A percentile compares a stretch with the other conserved stretches of the same genome.
These are phyloP conservation scores for Calameuta idolon DNA, from an alignment of 2,888 invertebrate species.

Conservation along the genomic window DNA sequence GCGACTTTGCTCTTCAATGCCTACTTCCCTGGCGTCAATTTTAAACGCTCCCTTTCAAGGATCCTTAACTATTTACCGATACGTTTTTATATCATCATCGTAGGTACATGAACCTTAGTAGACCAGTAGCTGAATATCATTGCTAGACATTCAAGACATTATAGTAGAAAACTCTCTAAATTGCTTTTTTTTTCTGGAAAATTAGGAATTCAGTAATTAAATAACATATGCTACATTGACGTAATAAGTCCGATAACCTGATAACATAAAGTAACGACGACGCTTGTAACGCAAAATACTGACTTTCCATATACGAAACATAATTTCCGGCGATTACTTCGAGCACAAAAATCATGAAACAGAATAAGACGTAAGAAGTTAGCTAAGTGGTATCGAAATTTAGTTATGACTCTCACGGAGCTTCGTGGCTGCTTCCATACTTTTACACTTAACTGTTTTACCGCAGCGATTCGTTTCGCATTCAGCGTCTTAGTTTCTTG, in stretches of 20 bases:
- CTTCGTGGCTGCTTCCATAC: neutral
- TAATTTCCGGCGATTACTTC: neutral
- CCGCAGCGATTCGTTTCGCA: neutral
- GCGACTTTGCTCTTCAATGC: conserved; percentile 9
- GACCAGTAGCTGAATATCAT: neutral
- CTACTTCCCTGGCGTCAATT: neutral
- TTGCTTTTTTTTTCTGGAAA: neutral
- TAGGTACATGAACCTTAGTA: neutral
- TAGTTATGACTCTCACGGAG: neutral
- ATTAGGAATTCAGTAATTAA: neutral
- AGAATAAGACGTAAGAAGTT: neutral
- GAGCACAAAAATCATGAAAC: neutral
- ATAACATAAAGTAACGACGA: neutral
- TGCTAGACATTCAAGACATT: neutral
- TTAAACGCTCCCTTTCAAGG: neutral
- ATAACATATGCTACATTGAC: neutral
- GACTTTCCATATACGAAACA: neutral
- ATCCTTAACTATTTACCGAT: neutral
- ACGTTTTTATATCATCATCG: neutral
- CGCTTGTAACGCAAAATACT: neutral
- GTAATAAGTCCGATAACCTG: neutral
- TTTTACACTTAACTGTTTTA: neutral
- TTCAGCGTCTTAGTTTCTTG: neutral
- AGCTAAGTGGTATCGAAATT: neutral
- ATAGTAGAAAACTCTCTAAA: no score